phyloP scores from a whole-genome alignment of 2,113 vertebrate species.

The Tiliqua scincoides region DNA sequence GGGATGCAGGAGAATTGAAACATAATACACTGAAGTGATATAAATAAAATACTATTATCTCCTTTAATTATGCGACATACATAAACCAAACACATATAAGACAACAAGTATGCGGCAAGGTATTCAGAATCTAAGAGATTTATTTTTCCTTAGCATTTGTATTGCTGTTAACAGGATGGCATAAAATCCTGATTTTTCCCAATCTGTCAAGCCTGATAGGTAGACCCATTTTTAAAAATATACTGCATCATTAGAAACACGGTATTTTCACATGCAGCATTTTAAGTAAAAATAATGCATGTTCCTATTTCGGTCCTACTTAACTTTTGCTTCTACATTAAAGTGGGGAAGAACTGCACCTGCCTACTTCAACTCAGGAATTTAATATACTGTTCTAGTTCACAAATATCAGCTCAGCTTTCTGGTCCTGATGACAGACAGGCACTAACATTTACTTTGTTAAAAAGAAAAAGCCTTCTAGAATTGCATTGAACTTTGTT shows the following conservation, averaged over 20 bases:
- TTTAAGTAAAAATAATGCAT: neutral
- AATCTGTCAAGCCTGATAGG: neutral
- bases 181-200: neutral
- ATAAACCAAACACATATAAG: neutral
- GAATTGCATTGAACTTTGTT: slow-evolving; percentile 23
- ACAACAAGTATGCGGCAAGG: neutral
- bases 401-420: slow-evolving; percentile 2
- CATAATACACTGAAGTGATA: neutral
- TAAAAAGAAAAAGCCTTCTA: slow-evolving; percentile 35
- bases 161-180: neutral
- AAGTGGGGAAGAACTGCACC: neutral
- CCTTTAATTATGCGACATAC: neutral
- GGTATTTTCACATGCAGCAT: neutral
- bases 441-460: neutral
- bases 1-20: neutral
- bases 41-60: neutral
- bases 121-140: neutral
- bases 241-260: neutral
- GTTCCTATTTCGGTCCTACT: neutral
- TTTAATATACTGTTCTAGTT: neutral
- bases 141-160: neutral
- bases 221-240: neutral
- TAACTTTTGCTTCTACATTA: neutral
- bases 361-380: neutral
- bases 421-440: neutral